Evolutionary conservation across 2,888 invertebrate genomes (phyloP), one percentile per base, ranked within the genome.

Genomic region (Prosapia bicincta): DNA sequence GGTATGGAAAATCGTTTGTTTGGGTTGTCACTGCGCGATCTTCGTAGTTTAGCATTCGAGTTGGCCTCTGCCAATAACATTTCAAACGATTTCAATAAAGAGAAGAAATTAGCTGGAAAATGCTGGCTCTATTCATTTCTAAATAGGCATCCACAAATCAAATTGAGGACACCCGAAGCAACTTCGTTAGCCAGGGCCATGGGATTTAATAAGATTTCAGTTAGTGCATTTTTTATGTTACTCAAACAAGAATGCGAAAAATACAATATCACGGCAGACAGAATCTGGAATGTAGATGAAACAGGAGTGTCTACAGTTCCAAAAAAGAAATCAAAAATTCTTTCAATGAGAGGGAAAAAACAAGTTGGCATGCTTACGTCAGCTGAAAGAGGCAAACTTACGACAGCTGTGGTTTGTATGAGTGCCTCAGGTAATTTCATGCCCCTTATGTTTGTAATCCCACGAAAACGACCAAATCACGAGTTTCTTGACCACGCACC

Each of bases 211-310:
- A 6, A 30, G 6, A 6, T 30, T 6, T 30, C 9, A 9, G 9
- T 6, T 30, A 30, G 9, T 5, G 6, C 30, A 30, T 30, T 30
- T 30, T 30, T 30, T 6, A 30, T 30, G 9, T 30, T 9, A 9
- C 5, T 30, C 6, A 30, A 9, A 30, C 30, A 9, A 9, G 30
- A 6, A 5, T 30, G 9, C 30, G n/a, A n/a, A n/a, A 30, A 30
- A 5, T 30, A 30, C 5, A 30, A 5, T 30, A 9, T 30, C 30
- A 30, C n/a, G 30, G 30, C 72, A 20, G 72, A 72, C 26, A 13
- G 26, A 30, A 71, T 71, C 24, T 71, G 71, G 71, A 71, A 71
- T 30, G 20, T 71, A 6, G 71, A 71, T 24, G 71, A 71, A 23
- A 71, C 71, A 20, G 71, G 71, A n/a, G 13, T 71, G 25, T 26